phyloP scores from a whole-genome alignment of 1,140 invertebrate genomes.

The Penaeus vannamei region DNA sequence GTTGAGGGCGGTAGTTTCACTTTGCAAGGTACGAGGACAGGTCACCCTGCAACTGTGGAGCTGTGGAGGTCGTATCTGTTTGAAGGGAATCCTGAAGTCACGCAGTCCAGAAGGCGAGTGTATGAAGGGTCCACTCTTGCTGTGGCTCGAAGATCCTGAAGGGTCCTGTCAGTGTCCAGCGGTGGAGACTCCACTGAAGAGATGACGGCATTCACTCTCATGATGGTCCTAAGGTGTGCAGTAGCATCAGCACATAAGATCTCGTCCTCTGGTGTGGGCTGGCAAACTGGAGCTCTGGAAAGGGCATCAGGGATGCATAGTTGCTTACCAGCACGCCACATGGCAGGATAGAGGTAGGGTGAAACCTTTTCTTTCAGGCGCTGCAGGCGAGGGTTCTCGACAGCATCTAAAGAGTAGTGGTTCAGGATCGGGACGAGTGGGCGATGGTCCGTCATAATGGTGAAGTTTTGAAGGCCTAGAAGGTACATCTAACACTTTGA shows the following conservation, averaged over 20 bases:
- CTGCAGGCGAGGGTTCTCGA: too few relatives aligned
- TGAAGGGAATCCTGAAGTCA: background rate
- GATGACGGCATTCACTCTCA: background rate
- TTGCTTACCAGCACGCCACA: too few relatives aligned
- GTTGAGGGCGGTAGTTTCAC: background rate
- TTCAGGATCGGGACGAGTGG: background rate
- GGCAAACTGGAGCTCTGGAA: too few relatives aligned
- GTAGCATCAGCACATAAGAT: too few relatives aligned
- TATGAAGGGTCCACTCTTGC: background rate
- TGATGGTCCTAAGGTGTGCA: background rate
- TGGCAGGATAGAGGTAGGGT: too few relatives aligned
- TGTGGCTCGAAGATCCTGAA: background rate
- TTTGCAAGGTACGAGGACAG: background rate
- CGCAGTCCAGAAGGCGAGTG: background rate
- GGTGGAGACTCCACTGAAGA: background rate
- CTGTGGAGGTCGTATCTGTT: too few relatives aligned
- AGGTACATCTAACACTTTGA: background rate
- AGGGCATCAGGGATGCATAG: too few relatives aligned
- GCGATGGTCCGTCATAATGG: background rate
- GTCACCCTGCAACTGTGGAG: background rate
- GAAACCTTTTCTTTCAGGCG: too few relatives aligned
- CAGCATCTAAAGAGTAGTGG: background rate
- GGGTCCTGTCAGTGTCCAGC: background rate
- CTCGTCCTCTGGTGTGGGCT: too few relatives aligned
- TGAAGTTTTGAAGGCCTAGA: background rate